Percentiles rank a stretch among this genome's conserved stretches.
Evolutionary conservation across 2,113 vertebrate species (phyloP).

Genomic region (Etia nguti): DNA sequence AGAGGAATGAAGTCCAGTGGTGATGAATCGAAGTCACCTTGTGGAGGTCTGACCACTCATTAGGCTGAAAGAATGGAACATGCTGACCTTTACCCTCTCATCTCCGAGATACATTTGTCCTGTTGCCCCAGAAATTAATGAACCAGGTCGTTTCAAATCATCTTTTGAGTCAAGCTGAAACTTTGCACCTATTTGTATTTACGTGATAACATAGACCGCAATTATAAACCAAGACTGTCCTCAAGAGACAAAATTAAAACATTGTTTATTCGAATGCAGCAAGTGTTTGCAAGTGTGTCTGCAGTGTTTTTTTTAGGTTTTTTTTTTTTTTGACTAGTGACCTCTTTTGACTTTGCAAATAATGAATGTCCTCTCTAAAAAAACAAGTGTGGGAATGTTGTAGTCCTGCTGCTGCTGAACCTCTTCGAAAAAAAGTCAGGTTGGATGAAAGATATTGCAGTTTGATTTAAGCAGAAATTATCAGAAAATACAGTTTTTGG

Average conservation of each 20-base stretch:
- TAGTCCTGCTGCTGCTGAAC: not conserved
- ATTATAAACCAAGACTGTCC: not conserved
- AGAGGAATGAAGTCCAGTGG: constrained; percentile 1
- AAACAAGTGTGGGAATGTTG: not conserved
- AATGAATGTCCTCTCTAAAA: not conserved
- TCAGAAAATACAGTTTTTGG: not conserved
- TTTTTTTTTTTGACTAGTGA: not conserved
- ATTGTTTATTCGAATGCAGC: not conserved
- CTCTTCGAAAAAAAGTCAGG: not conserved
- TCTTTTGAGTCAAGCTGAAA: not conserved
- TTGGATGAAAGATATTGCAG: not conserved
- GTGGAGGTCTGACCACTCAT: constrained; percentile 46
- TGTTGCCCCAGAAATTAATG: constrained; percentile 29
- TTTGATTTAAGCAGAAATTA: not conserved
- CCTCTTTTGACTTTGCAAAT: not conserved
- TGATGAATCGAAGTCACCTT: constrained; percentile 63
- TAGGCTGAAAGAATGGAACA: constrained; percentile 39
- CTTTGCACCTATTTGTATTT: not conserved
- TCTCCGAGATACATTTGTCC: constrained; percentile 17
- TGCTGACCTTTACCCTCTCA: constrained; percentile 12
- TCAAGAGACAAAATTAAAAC: not conserved
- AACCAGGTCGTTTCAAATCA: not conserved
- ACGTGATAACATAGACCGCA: not conserved
- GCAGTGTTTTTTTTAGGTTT: not conserved
- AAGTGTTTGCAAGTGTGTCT: no score